phyloP scores from a whole-genome alignment of 2,888 invertebrate species.

The Pseudococcus jackbeardsleyi region DNA sequence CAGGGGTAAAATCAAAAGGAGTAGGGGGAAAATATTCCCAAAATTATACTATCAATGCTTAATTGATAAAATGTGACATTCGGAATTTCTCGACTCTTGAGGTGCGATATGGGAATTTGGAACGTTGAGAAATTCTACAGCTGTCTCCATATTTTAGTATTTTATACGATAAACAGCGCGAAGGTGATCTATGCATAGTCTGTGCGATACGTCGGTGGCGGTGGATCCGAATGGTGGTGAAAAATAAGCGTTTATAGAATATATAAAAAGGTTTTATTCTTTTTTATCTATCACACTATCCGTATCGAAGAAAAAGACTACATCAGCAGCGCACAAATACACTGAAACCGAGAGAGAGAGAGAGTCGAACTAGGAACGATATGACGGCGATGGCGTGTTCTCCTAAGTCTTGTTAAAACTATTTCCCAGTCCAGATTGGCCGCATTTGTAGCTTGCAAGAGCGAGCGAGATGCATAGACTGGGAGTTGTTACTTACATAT shows the following conservation, averaged over 20 bases:
- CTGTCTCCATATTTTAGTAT: too few species aligned
- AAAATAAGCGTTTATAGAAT: neutral
- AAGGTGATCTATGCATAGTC: neutral
- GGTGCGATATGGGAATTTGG: too few species aligned
- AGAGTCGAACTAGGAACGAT: neutral
- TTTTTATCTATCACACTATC: conserved; percentile 60
- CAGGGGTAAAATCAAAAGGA: too few species aligned
- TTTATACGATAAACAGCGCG: too few species aligned
- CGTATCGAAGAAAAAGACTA: conserved; percentile 32
- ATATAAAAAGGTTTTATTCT: conserved; percentile 16
- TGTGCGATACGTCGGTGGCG: neutral
- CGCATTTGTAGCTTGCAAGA: neutral
- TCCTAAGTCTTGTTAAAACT: conserved; percentile 55
- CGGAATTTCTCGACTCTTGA: too few species aligned
- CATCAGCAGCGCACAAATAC: neutral
- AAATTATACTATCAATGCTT: too few species aligned
- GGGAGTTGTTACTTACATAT: neutral
- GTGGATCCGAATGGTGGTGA: neutral
- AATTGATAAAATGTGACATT: too few species aligned
- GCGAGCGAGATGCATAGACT: neutral
- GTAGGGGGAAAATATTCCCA: too few species aligned
- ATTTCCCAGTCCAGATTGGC: conserved; percentile 34
- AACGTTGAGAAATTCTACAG: too few species aligned
- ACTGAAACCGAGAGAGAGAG: neutral
- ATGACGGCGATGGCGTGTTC: conserved; percentile 4